Base-by-base conservation (phyloP, 2,888 invertebrate species). In the Philopedon plagiatum region DNA sequence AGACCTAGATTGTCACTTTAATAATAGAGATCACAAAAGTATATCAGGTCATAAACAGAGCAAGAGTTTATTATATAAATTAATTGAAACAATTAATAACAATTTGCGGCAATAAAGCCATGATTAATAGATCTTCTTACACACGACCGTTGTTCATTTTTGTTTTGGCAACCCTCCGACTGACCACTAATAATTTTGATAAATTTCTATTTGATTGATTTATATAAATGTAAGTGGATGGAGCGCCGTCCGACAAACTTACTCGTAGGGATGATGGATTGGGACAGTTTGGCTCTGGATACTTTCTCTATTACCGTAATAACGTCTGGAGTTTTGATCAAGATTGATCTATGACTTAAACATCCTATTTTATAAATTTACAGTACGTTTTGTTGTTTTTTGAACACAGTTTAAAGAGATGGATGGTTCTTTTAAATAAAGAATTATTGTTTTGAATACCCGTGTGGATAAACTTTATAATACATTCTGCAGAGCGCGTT, bases 211-310 rank as follows among this genome's bases (percentile, higher is more conserved):
- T 77, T 78, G 80, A 79, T 80, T 78, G 80, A 80, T 80, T 80
- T 78, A 81, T 80, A 80, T 78, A 79, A 79, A 80, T 79, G 77
- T 78, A 78, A 79, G 77, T 79, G 77, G 80, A 79, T 79, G 76
- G 74, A 78, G 70, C 76, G 73, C 73, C 74, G 78, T 77, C 77
- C 76, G 71, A 77, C 73, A 76, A 77, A 78, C 75, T 78, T 79
- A 78, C 68, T 67, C 76, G 76, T 71, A 56, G 46, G 73, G 69
- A 79, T 80, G 81, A 81, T 81, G 78, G 80, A 81, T 81, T 79
- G 73, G 68, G 68, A 71, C 72, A 76, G 62, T 76, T 76, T 74
- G 70, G 74, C 76, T 73, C 74, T 70, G 68, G 76, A 77, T 77
- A 78, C 76, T 77, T 78, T 78, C 78, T 76, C 76, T 75, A 77